These are phyloP conservation scores for Caiman crocodilus DNA, from an alignment of 2,797 vertebrate genomes.

Conservation along the genomic window DNA sequence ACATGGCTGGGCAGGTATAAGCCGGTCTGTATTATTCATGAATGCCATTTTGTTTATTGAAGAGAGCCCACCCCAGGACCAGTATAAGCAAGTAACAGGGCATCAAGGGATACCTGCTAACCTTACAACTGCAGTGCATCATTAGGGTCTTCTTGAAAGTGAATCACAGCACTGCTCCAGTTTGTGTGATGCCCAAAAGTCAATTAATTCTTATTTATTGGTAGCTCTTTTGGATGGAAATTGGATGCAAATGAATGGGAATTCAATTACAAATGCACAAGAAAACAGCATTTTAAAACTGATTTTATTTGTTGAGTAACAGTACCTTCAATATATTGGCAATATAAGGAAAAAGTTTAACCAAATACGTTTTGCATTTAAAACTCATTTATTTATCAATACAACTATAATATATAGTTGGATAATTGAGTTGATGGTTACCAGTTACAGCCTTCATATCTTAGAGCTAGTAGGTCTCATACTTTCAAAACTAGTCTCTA, in stretches of 20 bases:
- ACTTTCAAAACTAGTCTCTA: not conserved
- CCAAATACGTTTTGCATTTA: not conserved
- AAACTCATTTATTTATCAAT: not conserved
- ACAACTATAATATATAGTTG: not conserved
- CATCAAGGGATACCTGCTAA: not conserved
- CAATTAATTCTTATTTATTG: not conserved
- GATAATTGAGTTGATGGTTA: not conserved
- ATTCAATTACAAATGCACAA: not conserved
- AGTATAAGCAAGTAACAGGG: not conserved
- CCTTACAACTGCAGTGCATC: not conserved
- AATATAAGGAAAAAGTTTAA: not conserved
- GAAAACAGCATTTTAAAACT: not conserved
- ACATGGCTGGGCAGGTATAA: not conserved
- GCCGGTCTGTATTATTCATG: not conserved
- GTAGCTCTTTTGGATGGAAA: not conserved
- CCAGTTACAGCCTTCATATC: rapidly evolving
- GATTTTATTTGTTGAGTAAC: conserved; percentile 18
- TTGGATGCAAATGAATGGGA: not conserved
- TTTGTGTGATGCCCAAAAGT: not conserved
- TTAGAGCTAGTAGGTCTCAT: not conserved
- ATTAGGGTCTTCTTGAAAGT: not conserved
- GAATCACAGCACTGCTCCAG: not conserved
- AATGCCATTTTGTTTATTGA: not conserved
- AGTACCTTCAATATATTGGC: not conserved
- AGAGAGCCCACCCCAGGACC: not conserved